Evolutionary conservation across 2,888 invertebrate species (phyloP), one percentile per base, ranked within the genome.

Genomic region (Sinohyriopsis cumingii): DNA sequence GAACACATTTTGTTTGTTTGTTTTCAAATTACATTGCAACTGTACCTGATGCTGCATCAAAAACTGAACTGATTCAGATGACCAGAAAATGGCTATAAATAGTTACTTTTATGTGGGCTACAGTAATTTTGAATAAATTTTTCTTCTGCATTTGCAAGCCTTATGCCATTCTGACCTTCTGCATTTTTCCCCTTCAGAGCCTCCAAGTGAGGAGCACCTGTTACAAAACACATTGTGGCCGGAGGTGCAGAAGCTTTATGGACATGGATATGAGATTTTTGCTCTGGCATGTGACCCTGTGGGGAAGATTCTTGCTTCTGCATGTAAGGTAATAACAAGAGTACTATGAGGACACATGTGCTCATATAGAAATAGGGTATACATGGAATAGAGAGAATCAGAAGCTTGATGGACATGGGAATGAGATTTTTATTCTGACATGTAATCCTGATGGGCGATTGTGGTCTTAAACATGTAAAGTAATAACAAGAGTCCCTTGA

Each of bases 211-310:
- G 90, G 98, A 98, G 90, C 94, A 94, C 6, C 91, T 99, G 18
- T 92, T 96, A 91, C 96, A 97, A 91, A 95, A 96, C 89, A 98
- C 98, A 0, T 91, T 99, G 0, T 99, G 99, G 99, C 98, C 98
- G 0, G 99, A 99, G 91, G 91, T 93, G 25, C 95, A 96, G 87
- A 99, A 99, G 91, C 91, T 99, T 45, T 99, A 99, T 90, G 99
- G 98, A 0, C 99, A 99, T 91, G 98, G 98, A 4, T 96, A 96
- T 91, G 99, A 99, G 90, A 93, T 99, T 79, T 96, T 93, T 90
- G 92, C 89, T 7, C 69, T 98, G 76, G 94, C 95, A 53, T 93
- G 95, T 25, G 93, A 94, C 68, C 90, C 95, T 89, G 71, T 76
- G n/a, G 95, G 94, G 25, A 89, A 91, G 68, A 87, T 95, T 9